These are phyloP conservation scores for Cyprinodon brontotheroides DNA, from an alignment of 2,113 vertebrate species.

Conservation along the genomic window DNA sequence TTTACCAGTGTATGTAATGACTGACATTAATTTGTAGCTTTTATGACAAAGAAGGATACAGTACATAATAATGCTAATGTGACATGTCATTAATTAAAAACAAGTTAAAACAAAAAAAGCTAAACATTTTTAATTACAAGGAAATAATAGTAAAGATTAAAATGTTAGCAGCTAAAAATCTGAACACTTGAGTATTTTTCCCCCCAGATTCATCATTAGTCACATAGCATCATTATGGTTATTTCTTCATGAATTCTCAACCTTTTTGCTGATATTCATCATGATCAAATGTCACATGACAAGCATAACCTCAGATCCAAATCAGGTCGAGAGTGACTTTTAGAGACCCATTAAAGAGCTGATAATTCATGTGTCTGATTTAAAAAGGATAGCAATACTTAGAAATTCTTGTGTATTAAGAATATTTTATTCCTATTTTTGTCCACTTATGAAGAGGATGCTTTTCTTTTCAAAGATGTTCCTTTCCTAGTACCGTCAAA, in stretches of 20 bases:
- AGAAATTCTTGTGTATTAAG: constrained; percentile 49
- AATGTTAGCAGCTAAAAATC: neutral
- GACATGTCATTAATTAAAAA: neutral
- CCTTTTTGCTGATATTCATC: constrained; percentile 28
- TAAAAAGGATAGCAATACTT: constrained; percentile 22
- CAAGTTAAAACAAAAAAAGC: too few relatives aligned
- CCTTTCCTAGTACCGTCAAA: neutral
- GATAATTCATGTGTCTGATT: constrained; percentile 30
- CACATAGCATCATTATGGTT: neutral
- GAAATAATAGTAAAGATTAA: too few relatives aligned
- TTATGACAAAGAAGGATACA: neutral
- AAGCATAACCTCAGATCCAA: constrained; percentile 28
- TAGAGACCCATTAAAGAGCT: constrained; percentile 27
- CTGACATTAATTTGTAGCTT: neutral
- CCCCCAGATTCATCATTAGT: neutral
- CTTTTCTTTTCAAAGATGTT: constrained; percentile 35
- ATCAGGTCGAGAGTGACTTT: constrained; percentile 33
- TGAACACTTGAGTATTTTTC: neutral
- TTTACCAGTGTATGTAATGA: neutral
- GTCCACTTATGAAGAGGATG: constrained; percentile 42
- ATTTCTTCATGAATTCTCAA: constrained; percentile 31
- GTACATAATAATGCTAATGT: neutral
- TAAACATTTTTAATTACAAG: too few relatives aligned
- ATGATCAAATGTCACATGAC: constrained; percentile 29
- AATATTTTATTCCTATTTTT: constrained; percentile 30